Evolutionary conservation across 2,113 vertebrate species (phyloP), one percentile per base, ranked within the genome.

Genomic region (Coryphaenoides rupestris): DNA sequence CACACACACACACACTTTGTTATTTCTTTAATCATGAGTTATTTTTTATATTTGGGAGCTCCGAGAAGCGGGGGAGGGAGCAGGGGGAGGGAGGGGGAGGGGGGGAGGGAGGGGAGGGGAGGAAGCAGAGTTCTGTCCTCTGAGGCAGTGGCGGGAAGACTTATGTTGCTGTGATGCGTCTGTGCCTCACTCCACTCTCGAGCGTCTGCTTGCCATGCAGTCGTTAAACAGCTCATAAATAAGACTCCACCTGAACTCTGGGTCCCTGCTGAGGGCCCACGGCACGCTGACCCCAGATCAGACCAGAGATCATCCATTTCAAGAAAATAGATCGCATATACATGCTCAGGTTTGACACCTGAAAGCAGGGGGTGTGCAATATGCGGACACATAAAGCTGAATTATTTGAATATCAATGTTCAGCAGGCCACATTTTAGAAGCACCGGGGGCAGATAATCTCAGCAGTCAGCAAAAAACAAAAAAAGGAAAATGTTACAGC

Each of bases 181-280:
- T 26, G n/a, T 64, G 26, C 67, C 71, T 65, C 53, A 64, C 13
- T 55, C 7, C 46, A 13, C 19, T 33, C 56, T n/a, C 2, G 21
- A 56, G 40, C 12, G 65, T 46, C 24, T 54, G 60, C 60, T 69
- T 60, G 46, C 7, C 66, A 66, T 21, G 9, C 67, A 56, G 65
- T 54, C 57, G 73, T 65, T 23, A 58, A 68, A 58, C 49, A 21
- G 7, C 24, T 73, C 28, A 17, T 60, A 70, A 69, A 72, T 68
- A 76, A 69, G 3, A 6, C 58, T 74, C 1, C 0, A 0, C 60
- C 69, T 57, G n/a, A 55, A 52, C 60, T 53, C 28, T 19, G 24
- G 61, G 47, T 53, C 50, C 40, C 46, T 65, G 21, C 28, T n/a
- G 19, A 46, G 4, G 17, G 49, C 55, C 5, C n/a, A n/a, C n/a